Evolutionary conservation across 2,888 invertebrate species (phyloP).

Genomic region (Syrphus vitripennis): DNA sequence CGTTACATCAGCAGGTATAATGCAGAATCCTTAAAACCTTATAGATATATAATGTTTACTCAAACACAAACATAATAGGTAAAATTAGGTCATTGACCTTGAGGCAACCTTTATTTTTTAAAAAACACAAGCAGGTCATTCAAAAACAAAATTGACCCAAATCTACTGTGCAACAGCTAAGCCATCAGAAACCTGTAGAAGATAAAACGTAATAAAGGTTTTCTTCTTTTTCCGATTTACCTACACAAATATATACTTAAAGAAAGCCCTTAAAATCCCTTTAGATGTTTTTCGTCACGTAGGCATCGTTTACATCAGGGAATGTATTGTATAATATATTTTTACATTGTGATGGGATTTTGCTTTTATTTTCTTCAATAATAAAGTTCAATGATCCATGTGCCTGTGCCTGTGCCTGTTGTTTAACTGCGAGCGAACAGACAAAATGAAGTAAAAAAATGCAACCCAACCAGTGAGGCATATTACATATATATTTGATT

Average conservation of each 20-base stretch:
- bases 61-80: too few species aligned
- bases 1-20: background rate
- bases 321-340: background rate
- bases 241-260: too few species aligned
- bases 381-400: background rate
- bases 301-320: background rate
- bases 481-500: background rate
- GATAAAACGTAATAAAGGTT: background rate
- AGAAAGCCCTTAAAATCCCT: background rate
- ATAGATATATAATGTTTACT: too few species aligned
- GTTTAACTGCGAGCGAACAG: background rate
- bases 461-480: background rate
- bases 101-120: background rate
- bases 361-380: background rate
- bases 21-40: background rate
- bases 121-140: background rate
- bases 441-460: background rate
- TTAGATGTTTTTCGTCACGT: slow-evolving; percentile 8
- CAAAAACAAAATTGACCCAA: background rate
- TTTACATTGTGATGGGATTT: background rate
- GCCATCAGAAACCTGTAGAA: background rate
- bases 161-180: background rate
- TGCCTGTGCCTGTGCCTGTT: background rate
- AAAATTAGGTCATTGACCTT: background rate
- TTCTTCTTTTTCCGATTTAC: background rate